Evolutionary conservation across 2,888 invertebrate genomes (phyloP).

Genomic region (Apamea epomidion): DNA sequence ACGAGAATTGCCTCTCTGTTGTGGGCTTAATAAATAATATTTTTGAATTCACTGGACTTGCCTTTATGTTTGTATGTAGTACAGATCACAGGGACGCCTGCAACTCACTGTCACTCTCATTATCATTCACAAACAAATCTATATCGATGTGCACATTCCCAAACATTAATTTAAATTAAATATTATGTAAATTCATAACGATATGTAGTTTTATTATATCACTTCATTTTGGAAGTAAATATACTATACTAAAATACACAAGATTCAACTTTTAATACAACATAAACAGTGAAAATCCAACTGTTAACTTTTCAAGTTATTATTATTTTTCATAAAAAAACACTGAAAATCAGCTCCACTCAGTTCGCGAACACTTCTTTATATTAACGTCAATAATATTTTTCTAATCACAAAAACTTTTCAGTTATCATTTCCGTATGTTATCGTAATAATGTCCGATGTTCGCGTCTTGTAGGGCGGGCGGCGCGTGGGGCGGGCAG

Average conservation of each 20-base stretch:
- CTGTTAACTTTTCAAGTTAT: neutral
- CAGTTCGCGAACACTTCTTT: neutral
- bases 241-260: neutral
- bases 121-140: neutral
- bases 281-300: neutral
- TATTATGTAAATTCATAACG: neutral
- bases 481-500: conserved; percentile 68
- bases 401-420: conserved; percentile 8
- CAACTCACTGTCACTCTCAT: conserved; percentile 11
- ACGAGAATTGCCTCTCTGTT: neutral
- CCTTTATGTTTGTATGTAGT: conserved; percentile 8
- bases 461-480: conserved; percentile 51
- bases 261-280: neutral
- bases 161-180: neutral
- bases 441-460: conserved; percentile 44
- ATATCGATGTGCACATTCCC: neutral
- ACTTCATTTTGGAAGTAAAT: no score
- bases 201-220: conserved; percentile 11
- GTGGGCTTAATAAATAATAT: neutral
- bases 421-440: conserved; percentile 24
- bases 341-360: neutral
- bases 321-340: neutral
- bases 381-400: neutral
- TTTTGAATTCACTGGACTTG: neutral
- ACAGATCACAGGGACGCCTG: neutral